Conservation (phyloP, 2,888 invertebrate species). For the Folsomia manolachei region DNA sequence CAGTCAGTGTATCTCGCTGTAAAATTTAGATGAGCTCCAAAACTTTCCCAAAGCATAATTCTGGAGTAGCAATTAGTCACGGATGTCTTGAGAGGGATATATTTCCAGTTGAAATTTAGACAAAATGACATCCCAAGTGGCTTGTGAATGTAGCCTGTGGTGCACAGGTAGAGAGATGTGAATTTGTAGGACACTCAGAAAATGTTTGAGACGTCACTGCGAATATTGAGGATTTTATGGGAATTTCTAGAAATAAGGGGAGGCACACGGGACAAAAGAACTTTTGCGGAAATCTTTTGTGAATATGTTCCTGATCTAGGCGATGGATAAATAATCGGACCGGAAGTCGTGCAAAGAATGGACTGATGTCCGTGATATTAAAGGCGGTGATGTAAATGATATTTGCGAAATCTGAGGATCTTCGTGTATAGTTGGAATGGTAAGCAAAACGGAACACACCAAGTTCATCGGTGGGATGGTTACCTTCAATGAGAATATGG, state of each 20-base stretch:
- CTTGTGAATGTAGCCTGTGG: too few species aligned
- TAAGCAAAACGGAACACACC: not conserved
- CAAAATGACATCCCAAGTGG: not conserved
- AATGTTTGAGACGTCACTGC: too few species aligned
- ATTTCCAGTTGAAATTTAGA: not conserved
- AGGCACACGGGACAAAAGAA: not conserved
- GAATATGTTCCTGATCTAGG: not conserved
- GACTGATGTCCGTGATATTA: not conserved
- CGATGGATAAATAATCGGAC: not conserved
- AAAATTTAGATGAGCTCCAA: not conserved
- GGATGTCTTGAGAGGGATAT: not conserved
- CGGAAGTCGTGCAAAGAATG: not conserved
- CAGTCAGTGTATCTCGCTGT: not conserved
- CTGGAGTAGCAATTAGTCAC: not conserved
- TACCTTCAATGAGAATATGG: not conserved
- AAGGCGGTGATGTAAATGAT: not conserved
- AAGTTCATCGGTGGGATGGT: not conserved
- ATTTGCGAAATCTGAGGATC: not conserved
- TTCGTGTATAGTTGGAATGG: not conserved
- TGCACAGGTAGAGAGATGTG: too few species aligned
- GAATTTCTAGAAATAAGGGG: too few species aligned
- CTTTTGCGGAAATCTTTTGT: not conserved
- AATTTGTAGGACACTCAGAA: too few species aligned
- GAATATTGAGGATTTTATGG: too few species aligned
- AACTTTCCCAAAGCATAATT: not conserved